These are phyloP conservation scores for Poliocrania exsul DNA, from an alignment of 2,797 vertebrate genomes.

Conservation along the genomic window DNA sequence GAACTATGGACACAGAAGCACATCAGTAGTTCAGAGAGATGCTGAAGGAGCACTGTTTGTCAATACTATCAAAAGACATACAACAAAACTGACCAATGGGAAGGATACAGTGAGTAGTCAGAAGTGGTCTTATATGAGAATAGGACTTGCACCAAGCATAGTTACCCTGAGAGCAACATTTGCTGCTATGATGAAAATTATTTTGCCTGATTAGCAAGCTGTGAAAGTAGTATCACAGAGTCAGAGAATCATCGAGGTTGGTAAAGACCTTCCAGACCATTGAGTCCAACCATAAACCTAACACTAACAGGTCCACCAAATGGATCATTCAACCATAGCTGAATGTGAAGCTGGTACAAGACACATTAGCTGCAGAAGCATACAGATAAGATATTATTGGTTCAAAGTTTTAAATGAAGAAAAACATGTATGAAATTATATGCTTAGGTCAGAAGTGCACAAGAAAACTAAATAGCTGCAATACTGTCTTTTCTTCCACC, in stretches of 20 bases:
- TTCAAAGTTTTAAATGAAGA: not conserved
- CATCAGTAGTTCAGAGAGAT: not conserved
- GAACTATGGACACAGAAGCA: not conserved
- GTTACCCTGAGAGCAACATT: not conserved
- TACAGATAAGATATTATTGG: not conserved
- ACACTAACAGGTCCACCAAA: not conserved
- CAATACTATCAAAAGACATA: not conserved
- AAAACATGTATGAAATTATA: not conserved
- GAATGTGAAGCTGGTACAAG: not conserved
- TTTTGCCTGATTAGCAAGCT: not conserved
- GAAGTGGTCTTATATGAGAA: not conserved
- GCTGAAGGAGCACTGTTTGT: not conserved
- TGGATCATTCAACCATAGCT: not conserved
- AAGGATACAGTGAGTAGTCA: not conserved
- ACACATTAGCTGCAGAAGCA: not conserved
- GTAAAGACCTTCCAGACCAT: not conserved
- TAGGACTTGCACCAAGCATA: not conserved
- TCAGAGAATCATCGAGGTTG: not conserved
- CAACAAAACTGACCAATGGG: not conserved
- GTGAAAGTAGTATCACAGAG: not conserved
- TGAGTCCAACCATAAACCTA: not conserved
- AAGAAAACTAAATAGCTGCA: not conserved
- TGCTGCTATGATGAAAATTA: not conserved
- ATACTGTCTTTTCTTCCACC: not conserved
- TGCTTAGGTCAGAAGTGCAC: not conserved